phyloP scores from a whole-genome alignment of 2,113 vertebrate species.

The Hippocampus guttulatus region DNA sequence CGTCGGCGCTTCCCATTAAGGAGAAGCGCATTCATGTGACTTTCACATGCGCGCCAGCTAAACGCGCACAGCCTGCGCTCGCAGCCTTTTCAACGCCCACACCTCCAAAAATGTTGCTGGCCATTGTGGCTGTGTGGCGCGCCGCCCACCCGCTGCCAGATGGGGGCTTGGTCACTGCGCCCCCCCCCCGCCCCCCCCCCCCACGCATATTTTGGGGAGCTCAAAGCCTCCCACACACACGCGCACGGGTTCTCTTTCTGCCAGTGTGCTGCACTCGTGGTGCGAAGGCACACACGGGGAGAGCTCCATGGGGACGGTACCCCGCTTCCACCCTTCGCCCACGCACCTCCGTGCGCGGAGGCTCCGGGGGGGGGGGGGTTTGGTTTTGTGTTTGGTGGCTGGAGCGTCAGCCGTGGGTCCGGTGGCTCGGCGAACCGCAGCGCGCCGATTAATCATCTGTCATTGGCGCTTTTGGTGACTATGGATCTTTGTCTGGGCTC shows the following conservation, averaged over 20 bases:
- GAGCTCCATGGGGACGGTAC: slow-evolving; percentile 50
- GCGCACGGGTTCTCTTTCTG: neutral
- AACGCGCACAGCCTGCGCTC: slow-evolving; percentile 14
- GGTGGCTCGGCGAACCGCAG: slow-evolving; percentile 44
- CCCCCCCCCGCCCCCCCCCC: slow-evolving; percentile 25
- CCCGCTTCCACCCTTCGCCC: slow-evolving; percentile 65
- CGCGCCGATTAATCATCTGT: slow-evolving; percentile 72
- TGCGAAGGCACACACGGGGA: slow-evolving; percentile 17
- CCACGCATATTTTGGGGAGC: slow-evolving; percentile 12
- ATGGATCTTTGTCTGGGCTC: slow-evolving; percentile 59
- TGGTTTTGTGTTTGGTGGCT: slow-evolving; percentile 60
- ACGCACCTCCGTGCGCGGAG: slow-evolving; percentile 49
- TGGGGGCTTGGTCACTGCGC: slow-evolving; percentile 53
- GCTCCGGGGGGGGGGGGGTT: slow-evolving; percentile 24
- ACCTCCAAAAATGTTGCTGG: slow-evolving; percentile 67
- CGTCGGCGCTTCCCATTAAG: too few relatives aligned
- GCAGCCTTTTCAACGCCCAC: slow-evolving; percentile 70
- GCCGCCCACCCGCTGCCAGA: slow-evolving; percentile 67
- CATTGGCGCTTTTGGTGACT: slow-evolving; percentile 55
- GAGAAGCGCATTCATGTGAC: too few relatives aligned
- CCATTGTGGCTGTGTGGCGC: slow-evolving; percentile 62
- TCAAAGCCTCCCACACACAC: slow-evolving; percentile 12
- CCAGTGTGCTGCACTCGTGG: too few relatives aligned
- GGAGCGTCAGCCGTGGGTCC: slow-evolving; percentile 57
- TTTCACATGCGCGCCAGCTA: neutral